These are phyloP conservation scores for Brachyalestes nurse DNA, from an alignment of 2,797 vertebrate species.

Conservation along the genomic window DNA sequence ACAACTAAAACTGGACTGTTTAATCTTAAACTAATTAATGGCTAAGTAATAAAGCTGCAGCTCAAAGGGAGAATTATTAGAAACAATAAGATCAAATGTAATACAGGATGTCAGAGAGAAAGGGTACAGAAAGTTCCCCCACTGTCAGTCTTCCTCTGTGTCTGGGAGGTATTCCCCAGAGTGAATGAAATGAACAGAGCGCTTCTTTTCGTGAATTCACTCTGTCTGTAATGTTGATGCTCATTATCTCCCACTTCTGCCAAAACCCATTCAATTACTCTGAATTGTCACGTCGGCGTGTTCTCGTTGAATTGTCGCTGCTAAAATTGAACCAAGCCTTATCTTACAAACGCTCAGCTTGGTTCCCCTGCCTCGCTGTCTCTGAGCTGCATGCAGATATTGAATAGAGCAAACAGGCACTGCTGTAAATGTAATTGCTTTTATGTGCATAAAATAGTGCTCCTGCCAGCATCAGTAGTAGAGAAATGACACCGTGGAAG, in stretches of 20 bases:
- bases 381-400: conserved; percentile 28
- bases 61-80: no score
- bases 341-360: conserved; percentile 32
- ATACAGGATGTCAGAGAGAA: no score
- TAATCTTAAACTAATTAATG: no score
- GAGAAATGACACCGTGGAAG: not conserved
- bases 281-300: conserved; percentile 50
- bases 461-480: not conserved
- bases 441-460: not conserved
- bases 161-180: conserved; percentile 19
- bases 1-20: no score
- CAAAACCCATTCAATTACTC: conserved; percentile 55
- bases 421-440: conserved; percentile 38
- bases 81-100: no score
- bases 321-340: conserved; percentile 36
- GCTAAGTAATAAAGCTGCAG: no score
- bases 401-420: conserved; percentile 42
- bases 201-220: conserved; percentile 11
- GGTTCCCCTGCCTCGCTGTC: conserved; percentile 3
- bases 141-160: not conserved
- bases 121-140: not conserved
- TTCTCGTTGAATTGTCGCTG: conserved; percentile 40
- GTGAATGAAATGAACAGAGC: conserved; percentile 35
- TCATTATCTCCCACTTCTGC: conserved; percentile 47
- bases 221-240: conserved; percentile 46